A percentile compares a stretch with the other conserved stretches of the same genome.
Conservation (phyloP, 1,140 invertebrate genomes). For the Drosophila gunungcola region DNA sequence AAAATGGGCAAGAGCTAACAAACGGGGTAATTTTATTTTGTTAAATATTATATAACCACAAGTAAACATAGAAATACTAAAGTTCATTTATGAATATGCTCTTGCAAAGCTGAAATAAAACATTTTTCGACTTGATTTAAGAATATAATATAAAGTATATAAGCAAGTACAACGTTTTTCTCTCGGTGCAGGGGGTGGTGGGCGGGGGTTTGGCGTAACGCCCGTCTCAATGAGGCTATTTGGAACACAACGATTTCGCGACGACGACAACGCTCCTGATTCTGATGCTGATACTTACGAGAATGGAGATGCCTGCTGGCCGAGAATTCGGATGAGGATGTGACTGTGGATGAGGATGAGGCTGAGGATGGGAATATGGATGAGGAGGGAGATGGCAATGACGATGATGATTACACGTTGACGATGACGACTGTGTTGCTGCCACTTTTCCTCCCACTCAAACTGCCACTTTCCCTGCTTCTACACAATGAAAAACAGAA, state of each 20-base stretch:
- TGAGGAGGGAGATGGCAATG: constrained; percentile 40
- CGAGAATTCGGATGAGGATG: constrained; percentile 20
- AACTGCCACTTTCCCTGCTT: background rate
- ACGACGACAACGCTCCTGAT: constrained; percentile 48
- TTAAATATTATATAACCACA: too few species aligned
- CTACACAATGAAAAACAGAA: background rate
- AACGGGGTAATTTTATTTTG: too few species aligned
- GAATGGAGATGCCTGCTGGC: constrained; percentile 44
- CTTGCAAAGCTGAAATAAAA: too few species aligned
- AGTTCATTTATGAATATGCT: too few species aligned
- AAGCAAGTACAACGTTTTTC: background rate
- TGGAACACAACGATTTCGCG: constrained; percentile 78
- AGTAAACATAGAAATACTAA: too few species aligned
- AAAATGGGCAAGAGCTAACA: too few species aligned
- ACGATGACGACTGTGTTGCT: constrained; percentile 66
- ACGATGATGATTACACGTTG: constrained; percentile 79
- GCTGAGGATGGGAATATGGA: background rate
- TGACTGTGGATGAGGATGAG: background rate
- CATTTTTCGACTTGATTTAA: too few species aligned
- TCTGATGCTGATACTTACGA: constrained; percentile 48
- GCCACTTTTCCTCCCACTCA: constrained; percentile 12
- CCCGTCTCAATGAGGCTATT: constrained; percentile 75
- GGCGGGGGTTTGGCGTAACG: background rate
- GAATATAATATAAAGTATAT: too few species aligned
- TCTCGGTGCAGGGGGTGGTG: constrained; percentile 11